A percentile compares a stretch with the other conserved stretches of the same genome.
Conservation (phyloP, 2,888 invertebrate genomes). For the Ctenicera cuprea region DNA sequence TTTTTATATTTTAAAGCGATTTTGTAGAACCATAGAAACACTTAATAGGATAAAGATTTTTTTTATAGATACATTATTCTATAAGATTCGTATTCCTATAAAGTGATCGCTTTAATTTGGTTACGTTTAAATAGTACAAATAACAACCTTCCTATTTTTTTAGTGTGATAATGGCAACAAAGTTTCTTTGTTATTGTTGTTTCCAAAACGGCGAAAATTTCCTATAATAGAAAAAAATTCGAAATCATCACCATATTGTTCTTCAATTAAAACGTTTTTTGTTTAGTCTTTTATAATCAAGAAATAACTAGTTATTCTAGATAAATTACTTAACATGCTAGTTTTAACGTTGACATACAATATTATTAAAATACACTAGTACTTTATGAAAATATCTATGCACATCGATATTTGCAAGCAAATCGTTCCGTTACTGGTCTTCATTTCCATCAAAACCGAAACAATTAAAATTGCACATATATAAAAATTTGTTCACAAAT, state of each 20-base stretch:
- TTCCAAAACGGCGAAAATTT: neutral
- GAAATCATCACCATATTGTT: neutral
- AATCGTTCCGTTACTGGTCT: constrained; percentile 34
- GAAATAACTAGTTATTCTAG: neutral
- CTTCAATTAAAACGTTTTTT: neutral
- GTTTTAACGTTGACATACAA: constrained; percentile 35
- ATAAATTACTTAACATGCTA: constrained; percentile 29
- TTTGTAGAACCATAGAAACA: constrained; percentile 31
- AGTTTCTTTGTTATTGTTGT: neutral
- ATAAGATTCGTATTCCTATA: neutral
- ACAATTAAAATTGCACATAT: constrained; percentile 34
- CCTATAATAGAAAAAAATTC: neutral
- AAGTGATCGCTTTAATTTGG: constrained; percentile 12
- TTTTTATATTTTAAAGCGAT: neutral
- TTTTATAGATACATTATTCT: constrained; percentile 19
- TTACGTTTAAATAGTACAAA: constrained; percentile 11
- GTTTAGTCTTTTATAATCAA: neutral
- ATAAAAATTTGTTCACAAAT: constrained; percentile 43
- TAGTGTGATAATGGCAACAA: constrained; percentile 9
- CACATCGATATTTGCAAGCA: constrained; percentile 46
- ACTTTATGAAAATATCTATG: constrained; percentile 52
- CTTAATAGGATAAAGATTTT: constrained; percentile 29
- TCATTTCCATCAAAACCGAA: constrained; percentile 6
- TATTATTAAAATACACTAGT: constrained; percentile 45
- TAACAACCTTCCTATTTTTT: constrained; percentile 1